Percentiles rank a stretch among this genome's conserved stretches.
phyloP scores from a whole-genome alignment of 2,113 vertebrate genomes.

The Trachemys scripta region DNA sequence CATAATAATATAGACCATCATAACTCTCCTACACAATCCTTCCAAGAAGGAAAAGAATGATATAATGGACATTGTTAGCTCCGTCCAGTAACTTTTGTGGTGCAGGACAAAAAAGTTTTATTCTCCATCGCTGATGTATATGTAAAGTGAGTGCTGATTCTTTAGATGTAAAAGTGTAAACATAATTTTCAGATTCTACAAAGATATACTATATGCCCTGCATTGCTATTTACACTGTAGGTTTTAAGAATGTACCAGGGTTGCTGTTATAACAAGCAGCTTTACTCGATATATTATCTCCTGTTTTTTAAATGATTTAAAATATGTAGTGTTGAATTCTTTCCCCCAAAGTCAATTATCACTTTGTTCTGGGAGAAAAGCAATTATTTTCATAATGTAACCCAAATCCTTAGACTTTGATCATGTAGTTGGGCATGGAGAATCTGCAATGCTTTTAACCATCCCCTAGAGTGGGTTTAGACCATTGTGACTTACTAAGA shows the following conservation, averaged over 20 bases:
- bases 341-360: slow-evolving; percentile 6
- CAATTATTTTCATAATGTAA: slow-evolving; percentile 68
- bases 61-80: background rate
- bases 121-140: background rate
- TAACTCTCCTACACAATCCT: background rate
- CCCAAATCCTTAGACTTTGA: slow-evolving; percentile 60
- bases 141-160: background rate
- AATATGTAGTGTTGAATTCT: background rate
- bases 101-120: background rate
- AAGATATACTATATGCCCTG: background rate
- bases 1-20: too few species aligned
- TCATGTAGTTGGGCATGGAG: slow-evolving; percentile 71
- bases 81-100: background rate
- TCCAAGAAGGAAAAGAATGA: background rate
- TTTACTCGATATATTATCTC: background rate
- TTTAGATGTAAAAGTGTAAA: slow-evolving; percentile 42
- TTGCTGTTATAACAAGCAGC: background rate
- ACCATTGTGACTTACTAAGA: slow-evolving; percentile 50
- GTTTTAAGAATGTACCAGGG: background rate
- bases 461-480: slow-evolving; percentile 24
- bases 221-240: background rate
- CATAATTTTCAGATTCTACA: slow-evolving; percentile 46
- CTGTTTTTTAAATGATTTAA: background rate
- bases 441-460: slow-evolving; percentile 76
- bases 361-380: slow-evolving; percentile 41